Base-by-base conservation (phyloP, 2,797 vertebrate genomes). In the Leptodactylus fallax region DNA sequence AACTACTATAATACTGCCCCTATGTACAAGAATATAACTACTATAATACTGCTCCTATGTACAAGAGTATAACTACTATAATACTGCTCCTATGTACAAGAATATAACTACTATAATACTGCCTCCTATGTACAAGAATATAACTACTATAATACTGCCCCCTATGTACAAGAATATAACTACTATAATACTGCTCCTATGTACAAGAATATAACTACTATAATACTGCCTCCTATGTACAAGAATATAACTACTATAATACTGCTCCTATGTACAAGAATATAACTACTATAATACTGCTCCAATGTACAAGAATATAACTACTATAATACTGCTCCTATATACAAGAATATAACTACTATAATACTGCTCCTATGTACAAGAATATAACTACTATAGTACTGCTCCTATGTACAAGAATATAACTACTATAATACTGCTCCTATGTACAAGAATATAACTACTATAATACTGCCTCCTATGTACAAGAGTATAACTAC, bases 201-300 rank as follows among this genome's bases (percentile, higher is more conserved):
- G 23, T 27, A 67, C 23, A 67, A 65, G 63, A 65, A 65, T 65
- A 23, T 65, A 65, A 25, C 63, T 23, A 25, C 9, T 65, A 65
- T 65, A 65, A 25, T n/a, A 63, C 63, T 25, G 23, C 16, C 61
- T 4, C n/a, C n/a, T 69, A 69, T 69, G 25, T 69, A 69, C 17
- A 69, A 27, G 25, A 27, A 69, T 69, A 69, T 69, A 69, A 27
- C 23, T 69, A 69, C 23, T 61, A 61, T 61, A 61, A 61, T 61
- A 61, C 60, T n/a, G 58, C 60, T 10, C 60, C 60, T 61, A 61
- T 61, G 60, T 61, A 61, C 60, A 61, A 61, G 60, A 61, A 61
- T 61, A 61, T 61, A 61, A 61, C 60, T 61, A 61, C 19, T 61
- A 61, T 61, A 61, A 61, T 61, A 61, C 60, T 61, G 60, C 60